Conservation (phyloP, 2,113 vertebrate genomes). For the Amphilophus citrinellus region DNA sequence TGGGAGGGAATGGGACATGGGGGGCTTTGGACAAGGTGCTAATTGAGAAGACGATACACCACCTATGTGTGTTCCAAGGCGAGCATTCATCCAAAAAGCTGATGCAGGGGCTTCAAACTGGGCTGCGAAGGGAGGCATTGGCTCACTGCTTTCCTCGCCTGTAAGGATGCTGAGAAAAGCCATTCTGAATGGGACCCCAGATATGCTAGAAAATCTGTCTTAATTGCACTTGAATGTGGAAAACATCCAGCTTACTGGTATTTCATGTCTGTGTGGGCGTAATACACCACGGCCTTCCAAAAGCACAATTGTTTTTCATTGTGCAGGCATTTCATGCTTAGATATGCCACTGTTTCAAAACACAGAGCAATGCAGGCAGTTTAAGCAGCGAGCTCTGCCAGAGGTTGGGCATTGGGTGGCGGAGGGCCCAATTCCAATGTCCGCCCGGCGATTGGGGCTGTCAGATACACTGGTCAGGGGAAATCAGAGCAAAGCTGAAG, state of each 20-base stretch:
- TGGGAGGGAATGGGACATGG: slow-evolving; percentile 44
- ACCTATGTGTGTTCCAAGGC: slow-evolving; percentile 48
- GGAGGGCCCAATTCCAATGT: slow-evolving; percentile 57
- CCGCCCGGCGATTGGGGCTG: slow-evolving; percentile 51
- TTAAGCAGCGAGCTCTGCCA: slow-evolving; percentile 22
- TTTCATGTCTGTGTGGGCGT: slow-evolving; percentile 32
- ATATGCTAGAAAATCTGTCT: slow-evolving; percentile 28
- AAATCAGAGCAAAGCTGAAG: slow-evolving; percentile 71
- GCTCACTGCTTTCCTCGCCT: slow-evolving; percentile 17
- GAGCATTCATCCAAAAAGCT: slow-evolving; percentile 56
- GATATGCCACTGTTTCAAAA: slow-evolving; percentile 4
- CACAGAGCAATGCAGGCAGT: not conserved
- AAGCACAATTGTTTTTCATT: slow-evolving; percentile 7
- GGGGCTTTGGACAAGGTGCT: slow-evolving; percentile 65
- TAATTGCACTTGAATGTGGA: slow-evolving; percentile 56
- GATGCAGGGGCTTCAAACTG: slow-evolving; percentile 59
- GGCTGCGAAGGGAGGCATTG: slow-evolving; percentile 18
- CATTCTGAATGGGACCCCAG: slow-evolving; percentile 51
- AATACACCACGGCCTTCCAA: slow-evolving; percentile 22
- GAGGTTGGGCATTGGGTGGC: slow-evolving; percentile 16
- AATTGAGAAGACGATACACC: slow-evolving; percentile 71
- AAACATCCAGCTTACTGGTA: slow-evolving; percentile 48
- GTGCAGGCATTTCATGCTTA: not conserved
- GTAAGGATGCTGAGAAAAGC: slow-evolving; percentile 53
- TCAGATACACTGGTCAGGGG: slow-evolving; percentile 63